phyloP scores from a whole-genome alignment of 2,888 invertebrate species.

The Molorchus minor region DNA sequence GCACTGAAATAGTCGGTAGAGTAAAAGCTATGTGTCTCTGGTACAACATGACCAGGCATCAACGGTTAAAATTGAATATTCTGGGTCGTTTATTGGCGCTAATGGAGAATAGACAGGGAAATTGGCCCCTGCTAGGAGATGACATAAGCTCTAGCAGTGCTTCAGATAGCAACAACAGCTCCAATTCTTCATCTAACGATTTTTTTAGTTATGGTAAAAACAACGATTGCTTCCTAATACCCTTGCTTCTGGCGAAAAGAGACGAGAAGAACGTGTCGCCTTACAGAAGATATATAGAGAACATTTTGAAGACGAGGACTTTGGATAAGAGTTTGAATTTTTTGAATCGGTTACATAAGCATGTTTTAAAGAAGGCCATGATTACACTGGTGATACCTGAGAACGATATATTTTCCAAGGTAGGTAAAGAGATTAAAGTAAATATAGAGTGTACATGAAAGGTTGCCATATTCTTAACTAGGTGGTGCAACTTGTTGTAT shows the following conservation, averaged over 20 bases:
- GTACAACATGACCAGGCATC: constrained; percentile 89
- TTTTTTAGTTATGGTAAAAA: constrained; percentile 37
- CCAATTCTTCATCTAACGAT: constrained; percentile 54
- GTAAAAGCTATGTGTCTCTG: constrained; percentile 88
- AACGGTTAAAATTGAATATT: constrained; percentile 81
- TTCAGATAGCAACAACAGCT: constrained; percentile 63
- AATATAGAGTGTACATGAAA: too few species aligned
- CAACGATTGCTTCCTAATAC: constrained; percentile 62
- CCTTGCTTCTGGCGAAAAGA: constrained; percentile 53
- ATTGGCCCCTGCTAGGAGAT: constrained; percentile 51
- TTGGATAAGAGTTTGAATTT: constrained; percentile 83
- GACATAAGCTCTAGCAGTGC: constrained; percentile 59
- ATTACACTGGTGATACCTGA: constrained; percentile 72
- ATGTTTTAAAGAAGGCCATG: constrained; percentile 75
- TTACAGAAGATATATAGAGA: constrained; percentile 82
- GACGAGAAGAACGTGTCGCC: constrained; percentile 52
- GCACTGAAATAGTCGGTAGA: constrained; percentile 71
- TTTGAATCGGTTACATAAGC: constrained; percentile 76
- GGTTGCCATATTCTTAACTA: too few species aligned
- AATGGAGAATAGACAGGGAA: constrained; percentile 53
- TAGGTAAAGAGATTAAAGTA: constrained; percentile 32
- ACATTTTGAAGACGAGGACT: constrained; percentile 87
- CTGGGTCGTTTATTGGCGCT: constrained; percentile 72
- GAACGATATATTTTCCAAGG: constrained; percentile 52
- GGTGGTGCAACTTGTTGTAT: not conserved